These are phyloP conservation scores for Escarpia spicata DNA, from an alignment of 2,888 invertebrate species.

Conservation along the genomic window DNA sequence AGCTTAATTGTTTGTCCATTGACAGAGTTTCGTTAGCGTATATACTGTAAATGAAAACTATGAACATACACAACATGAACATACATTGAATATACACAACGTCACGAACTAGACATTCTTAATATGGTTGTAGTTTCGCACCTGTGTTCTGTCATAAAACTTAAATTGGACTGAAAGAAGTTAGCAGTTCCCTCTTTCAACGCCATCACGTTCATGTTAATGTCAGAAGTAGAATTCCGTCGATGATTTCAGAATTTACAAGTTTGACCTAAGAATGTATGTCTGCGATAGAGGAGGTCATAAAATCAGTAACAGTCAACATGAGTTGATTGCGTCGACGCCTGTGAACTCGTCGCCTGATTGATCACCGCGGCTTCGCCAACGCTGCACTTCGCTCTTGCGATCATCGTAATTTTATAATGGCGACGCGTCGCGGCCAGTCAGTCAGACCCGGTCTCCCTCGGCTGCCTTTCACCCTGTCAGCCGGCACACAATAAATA, in stretches of 20 bases:
- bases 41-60: neutral
- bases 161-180: neutral
- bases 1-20: neutral
- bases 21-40: neutral
- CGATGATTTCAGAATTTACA: neutral
- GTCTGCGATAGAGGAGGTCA: neutral
- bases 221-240: neutral
- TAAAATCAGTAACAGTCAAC: constrained; percentile 11
- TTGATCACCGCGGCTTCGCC: neutral
- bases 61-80: neutral
- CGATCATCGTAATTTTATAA: neutral
- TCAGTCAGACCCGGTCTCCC: neutral
- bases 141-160: neutral
- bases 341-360: neutral
- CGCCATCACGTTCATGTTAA: neutral
- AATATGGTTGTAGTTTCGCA: neutral
- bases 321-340: neutral
- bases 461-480: neutral
- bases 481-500: constrained; percentile 16
- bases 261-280: neutral
- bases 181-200: neutral
- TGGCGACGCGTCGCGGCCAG: neutral
- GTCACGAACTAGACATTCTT: neutral
- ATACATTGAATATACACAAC: neutral
- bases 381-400: neutral